Percentiles rank a stretch among this genome's conserved stretches.
Evolutionary conservation across 2,888 invertebrate species (phyloP).

Genomic region (Hypomecis atomaria): DNA sequence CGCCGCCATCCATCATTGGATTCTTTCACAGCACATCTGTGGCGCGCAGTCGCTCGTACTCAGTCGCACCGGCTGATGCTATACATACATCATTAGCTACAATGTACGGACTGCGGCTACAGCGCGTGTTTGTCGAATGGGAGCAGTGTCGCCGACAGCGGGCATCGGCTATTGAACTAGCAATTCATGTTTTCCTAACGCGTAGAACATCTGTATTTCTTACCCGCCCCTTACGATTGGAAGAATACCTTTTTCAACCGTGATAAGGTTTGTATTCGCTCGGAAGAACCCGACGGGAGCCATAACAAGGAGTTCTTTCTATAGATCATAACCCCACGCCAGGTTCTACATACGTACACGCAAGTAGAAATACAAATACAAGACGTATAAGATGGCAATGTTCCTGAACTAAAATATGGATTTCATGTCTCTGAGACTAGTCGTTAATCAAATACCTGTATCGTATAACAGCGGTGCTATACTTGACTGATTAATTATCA

Average conservation of each 20-base stretch:
- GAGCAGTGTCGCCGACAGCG: background rate
- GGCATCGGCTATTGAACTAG: constrained; percentile 18
- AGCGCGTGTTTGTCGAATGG: constrained; percentile 1
- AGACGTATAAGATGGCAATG: background rate
- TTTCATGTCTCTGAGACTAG: no score
- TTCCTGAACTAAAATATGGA: no score
- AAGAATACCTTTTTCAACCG: background rate
- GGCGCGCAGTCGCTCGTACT: background rate
- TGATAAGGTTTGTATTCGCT: background rate
- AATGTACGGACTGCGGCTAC: background rate
- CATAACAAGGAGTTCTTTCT: constrained; percentile 19
- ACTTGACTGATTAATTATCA: background rate
- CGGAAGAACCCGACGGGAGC: background rate
- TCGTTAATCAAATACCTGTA: no score
- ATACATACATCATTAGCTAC: background rate
- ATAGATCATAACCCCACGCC: constrained; percentile 10
- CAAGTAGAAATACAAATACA: background rate
- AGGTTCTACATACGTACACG: background rate
- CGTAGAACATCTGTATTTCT: constrained; percentile 24
- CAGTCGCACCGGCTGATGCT: no score
- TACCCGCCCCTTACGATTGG: background rate
- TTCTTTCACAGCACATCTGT: constrained; percentile 21
- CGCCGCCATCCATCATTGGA: constrained; percentile 34
- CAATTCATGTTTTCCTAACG: constrained; percentile 23
- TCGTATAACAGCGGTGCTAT: background rate